Evolutionary conservation across 2,888 invertebrate species (phyloP), one percentile per base, ranked within the genome.

Genomic region (Chydorus sphaericus): DNA sequence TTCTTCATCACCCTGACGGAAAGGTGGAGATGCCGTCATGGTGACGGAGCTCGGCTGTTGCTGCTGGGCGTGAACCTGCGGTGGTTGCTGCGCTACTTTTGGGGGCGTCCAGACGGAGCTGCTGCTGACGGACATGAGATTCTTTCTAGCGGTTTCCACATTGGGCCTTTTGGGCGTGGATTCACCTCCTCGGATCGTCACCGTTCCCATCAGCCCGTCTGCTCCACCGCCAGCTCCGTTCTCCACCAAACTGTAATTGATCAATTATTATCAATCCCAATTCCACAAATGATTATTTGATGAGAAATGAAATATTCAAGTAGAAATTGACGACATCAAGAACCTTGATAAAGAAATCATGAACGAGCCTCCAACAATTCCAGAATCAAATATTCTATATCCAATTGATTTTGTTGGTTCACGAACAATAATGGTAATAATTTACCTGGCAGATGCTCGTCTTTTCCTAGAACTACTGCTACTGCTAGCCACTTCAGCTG

Each of bases 381-480:
- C 23, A 23, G 26, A 16, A 38, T 38, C 38, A 38, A 38, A 16
- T 2, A 38, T 38, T 38, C 38, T 44, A 51, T 56, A 56, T 61
- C 59, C 59, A 58, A 59, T 60, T 59, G 59, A 60, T 59, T 59
- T 61, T 59, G 57, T n/a, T n/a, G n/a, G n/a, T n/a, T n/a, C n/a
- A n/a, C n/a, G n/a, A n/a, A n/a, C n/a, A n/a, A 57, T 61, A 60
- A 61, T 59, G 60, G 59, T 56, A 57, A 59, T 60, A 57, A 58
- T 57, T 74, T 66, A 79, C 79, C 78, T 78, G 61, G 83, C 83
- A 7, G 81, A 80, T 16, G 81, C 77, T 31, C 82, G 72, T 28
- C 83, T 69, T 67, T 83, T 83, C 61, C 76, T 71, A 1, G 76
- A 71, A 30, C 59, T 29, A 28, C 16, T 28, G 16, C 28, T 28